Conservation (phyloP, 2,113 vertebrate genomes). For the Laterallus jamaicensis region DNA sequence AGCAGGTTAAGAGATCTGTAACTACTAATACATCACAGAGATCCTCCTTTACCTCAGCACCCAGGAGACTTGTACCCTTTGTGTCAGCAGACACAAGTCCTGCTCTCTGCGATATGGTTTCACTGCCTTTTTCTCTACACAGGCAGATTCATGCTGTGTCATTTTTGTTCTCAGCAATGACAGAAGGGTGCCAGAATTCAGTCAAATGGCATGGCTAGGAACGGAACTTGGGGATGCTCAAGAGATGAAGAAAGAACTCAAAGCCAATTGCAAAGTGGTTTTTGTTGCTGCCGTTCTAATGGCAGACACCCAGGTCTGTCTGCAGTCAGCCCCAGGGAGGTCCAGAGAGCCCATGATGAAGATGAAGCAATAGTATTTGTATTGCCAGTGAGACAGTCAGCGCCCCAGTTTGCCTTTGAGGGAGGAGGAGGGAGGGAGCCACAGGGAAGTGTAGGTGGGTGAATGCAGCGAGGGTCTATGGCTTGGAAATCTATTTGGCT, state of each 20-base stretch:
- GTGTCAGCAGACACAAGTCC: background rate
- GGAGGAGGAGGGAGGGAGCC: background rate
- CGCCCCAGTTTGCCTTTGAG: conserved; percentile 31
- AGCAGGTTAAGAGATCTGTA: conserved; percentile 18
- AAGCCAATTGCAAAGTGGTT: conserved; percentile 10
- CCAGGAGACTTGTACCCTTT: background rate
- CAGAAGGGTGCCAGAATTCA: conserved; percentile 46
- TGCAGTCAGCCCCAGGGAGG: conserved; percentile 20
- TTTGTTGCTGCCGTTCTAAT: background rate
- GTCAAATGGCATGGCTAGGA: conserved; percentile 28
- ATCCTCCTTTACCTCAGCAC: conserved; percentile 9
- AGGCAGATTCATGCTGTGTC: conserved; percentile 8
- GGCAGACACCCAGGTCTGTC: conserved; percentile 24
- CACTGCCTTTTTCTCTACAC: background rate
- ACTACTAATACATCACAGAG: background rate
- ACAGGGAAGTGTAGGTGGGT: conserved; percentile 25
- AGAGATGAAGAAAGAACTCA: background rate
- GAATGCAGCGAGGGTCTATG: conserved; percentile 64
- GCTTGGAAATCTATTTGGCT: conserved; percentile 76
- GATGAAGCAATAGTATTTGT: conserved; percentile 27
- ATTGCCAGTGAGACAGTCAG: conserved; percentile 53
- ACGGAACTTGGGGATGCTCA: background rate
- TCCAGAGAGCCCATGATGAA: background rate
- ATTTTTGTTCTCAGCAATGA: conserved; percentile 16
- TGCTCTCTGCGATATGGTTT: background rate